phyloP scores from a whole-genome alignment of 2,888 invertebrate genomes.

The Ornithoptera priamus region DNA sequence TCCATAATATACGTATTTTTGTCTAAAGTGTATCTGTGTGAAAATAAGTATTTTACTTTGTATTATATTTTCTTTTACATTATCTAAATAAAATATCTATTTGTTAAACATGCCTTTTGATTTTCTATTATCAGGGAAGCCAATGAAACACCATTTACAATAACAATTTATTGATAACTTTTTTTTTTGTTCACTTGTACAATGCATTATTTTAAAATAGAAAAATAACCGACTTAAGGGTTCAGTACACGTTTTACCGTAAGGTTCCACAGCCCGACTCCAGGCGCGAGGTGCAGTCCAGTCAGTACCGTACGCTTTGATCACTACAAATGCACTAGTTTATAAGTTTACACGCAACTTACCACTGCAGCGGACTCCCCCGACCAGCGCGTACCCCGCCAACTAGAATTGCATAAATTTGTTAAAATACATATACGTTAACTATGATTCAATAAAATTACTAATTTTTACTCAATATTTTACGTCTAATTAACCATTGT shows the following conservation, averaged over 20 bases:
- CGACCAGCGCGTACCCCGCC: conserved; percentile 43
- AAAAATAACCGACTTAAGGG: conserved; percentile 32
- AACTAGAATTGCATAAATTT: conserved; percentile 58
- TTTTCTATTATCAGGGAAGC: conserved; percentile 10
- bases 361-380: conserved; percentile 52
- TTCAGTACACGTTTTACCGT: conserved; percentile 33
- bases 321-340: conserved; percentile 65
- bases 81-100: conserved; percentile 76
- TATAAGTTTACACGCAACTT: conserved; percentile 63
- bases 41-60: conserved; percentile 64
- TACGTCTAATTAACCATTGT: no score
- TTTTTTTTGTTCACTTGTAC: conserved; percentile 40
- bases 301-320: conserved; percentile 34
- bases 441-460: no score
- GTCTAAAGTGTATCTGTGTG: conserved; percentile 70
- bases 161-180: conserved; percentile 45
- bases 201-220: conserved; percentile 36
- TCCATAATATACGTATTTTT: conserved; percentile 73
- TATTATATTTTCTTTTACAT: conserved; percentile 76
- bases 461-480: no score
- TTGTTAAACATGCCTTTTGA: conserved; percentile 54
- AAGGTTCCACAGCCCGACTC: conserved; percentile 32
- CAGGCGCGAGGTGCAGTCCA: conserved; percentile 34
- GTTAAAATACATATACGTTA: conserved; percentile 7
- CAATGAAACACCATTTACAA: conserved; percentile 55